Percentiles rank a stretch among this genome's conserved stretches.
phyloP scores from a whole-genome alignment of 2,797 vertebrate species.

The Dendrocincla fuliginosa region DNA sequence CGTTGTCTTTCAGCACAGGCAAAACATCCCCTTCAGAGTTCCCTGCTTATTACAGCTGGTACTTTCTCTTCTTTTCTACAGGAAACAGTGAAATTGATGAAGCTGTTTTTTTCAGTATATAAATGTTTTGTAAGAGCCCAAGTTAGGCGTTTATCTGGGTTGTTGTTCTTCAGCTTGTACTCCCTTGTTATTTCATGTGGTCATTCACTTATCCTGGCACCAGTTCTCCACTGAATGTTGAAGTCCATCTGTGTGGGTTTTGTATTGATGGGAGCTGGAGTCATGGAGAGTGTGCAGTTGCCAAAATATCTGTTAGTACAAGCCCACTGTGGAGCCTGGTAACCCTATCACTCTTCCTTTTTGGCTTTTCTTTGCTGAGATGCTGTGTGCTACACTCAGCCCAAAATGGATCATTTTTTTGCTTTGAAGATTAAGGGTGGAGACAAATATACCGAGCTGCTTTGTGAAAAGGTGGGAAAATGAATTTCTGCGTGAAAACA shows the following conservation, averaged over 20 bases:
- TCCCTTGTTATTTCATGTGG: not conserved
- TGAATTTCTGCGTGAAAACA: not conserved
- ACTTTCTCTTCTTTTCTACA: not conserved
- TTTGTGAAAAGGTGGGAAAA: not conserved
- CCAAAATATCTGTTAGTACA: conserved; percentile 15
- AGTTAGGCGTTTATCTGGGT: rapidly evolving
- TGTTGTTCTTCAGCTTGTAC: not conserved
- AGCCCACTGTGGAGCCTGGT: not conserved
- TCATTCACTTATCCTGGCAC: not conserved
- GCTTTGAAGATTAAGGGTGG: not conserved
- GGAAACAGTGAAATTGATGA: not conserved
- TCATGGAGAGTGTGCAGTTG: not conserved
- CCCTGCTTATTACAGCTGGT: not conserved
- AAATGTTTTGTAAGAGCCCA: not conserved
- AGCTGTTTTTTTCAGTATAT: not conserved
- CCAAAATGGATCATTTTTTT: not conserved
- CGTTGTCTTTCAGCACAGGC: not conserved
- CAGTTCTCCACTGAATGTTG: not conserved
- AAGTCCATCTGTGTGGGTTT: not conserved
- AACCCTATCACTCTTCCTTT: not conserved
- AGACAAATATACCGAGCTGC: not conserved
- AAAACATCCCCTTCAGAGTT: rapidly evolving
- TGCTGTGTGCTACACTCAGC: not conserved
- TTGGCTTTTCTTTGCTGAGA: not conserved
- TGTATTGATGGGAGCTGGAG: not conserved